Base-by-base conservation (phyloP, 1,140 invertebrate species). In the Rhynchophorus ferrugineus region DNA sequence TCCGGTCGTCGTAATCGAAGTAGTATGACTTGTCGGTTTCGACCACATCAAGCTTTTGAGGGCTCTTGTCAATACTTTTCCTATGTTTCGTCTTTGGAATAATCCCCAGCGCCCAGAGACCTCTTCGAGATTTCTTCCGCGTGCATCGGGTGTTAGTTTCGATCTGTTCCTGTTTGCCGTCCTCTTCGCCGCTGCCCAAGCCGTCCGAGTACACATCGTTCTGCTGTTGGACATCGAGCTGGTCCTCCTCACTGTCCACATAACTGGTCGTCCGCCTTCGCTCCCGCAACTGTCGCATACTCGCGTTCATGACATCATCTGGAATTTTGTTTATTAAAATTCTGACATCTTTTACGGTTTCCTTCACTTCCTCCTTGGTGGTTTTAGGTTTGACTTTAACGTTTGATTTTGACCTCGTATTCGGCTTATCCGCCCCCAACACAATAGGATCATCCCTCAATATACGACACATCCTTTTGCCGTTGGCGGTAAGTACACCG, bases 401-500 rank as follows among this genome's bases (percentile, higher is more conserved):
- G 3, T 41, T 42, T 7, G 47, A 36, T 51, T 63, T 57, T 34
- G 42, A 52, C n/a, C 53, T 19, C 3, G 39, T 13, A 22, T 58
- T 50, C 21, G 53, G 44, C 5, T 19, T 14, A 7, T 38, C 37
- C 5, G 37, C 5, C 7, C 13, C 18, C 5, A 57, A 18, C 8
- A 46, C 54, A 42, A 49, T 49, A 13, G 42, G 42, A 36, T 60
- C 58, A 21, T 60, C 59, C 45, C 67, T 69, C 11, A 68, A 48
- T 7, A 67, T 53, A 16, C 64, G 70, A 62, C 76, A 78, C 74
- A 76, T 77, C 61, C 75, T 61, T 61, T 76, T 72, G 5, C 76
- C 76, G 3, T 71, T 72, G 13, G 72, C 62, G 24, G 71, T 74
- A n/a, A 81, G 62, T 1, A 81, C 74, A 18, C 75, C 80, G 56